Conservation (phyloP, 2,113 vertebrate species). For the Coreoperca whiteheadi region DNA sequence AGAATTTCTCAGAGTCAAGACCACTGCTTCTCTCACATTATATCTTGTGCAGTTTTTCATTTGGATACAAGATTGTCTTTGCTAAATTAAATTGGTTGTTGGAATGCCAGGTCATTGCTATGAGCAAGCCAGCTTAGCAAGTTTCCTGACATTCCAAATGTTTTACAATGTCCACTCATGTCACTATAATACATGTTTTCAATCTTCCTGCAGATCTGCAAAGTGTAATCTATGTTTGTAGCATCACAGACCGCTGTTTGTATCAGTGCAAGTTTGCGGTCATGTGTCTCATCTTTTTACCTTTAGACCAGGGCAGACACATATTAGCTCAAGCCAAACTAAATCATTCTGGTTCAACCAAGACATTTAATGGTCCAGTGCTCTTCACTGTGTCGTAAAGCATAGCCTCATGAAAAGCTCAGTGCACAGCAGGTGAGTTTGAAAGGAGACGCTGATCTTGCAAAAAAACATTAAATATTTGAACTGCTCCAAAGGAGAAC, state of each 20-base stretch:
- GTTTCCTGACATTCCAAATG: not conserved
- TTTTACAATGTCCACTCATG: too few species aligned
- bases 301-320: not conserved
- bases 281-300: constrained; percentile 34
- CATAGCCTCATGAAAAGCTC: constrained; percentile 52
- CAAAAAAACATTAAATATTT: not conserved
- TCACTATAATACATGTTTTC: not conserved
- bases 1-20: constrained; percentile 20
- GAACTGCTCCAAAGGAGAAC: not conserved
- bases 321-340: constrained; percentile 18
- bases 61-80: too few species aligned
- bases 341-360: constrained; percentile 59
- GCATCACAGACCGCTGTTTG: not conserved
- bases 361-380: constrained; percentile 28
- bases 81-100: too few species aligned
- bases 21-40: not conserved
- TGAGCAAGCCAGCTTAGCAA: too few species aligned
- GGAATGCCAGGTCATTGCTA: too few species aligned
- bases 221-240: not conserved
- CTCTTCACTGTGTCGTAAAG: constrained; percentile 60
- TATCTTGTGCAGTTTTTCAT: too few species aligned
- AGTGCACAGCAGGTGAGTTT: constrained; percentile 45
- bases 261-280: not conserved
- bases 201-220: not conserved
- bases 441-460: constrained; percentile 1